These are phyloP conservation scores for Agapostemon virescens DNA, from an alignment of 2,888 invertebrate genomes.

Conservation along the genomic window DNA sequence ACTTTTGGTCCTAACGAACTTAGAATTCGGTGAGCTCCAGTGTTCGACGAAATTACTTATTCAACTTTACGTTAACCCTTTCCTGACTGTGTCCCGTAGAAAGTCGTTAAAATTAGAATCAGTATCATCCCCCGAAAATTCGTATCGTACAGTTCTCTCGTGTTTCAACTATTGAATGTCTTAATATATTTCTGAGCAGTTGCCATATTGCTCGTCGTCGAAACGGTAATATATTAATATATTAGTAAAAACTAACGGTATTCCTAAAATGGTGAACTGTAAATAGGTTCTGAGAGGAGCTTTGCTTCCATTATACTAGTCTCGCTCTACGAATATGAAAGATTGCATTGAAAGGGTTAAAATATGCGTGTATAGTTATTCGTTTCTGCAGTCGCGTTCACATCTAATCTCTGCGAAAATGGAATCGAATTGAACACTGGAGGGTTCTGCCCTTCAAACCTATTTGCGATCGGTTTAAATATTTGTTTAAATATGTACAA, in stretches of 20 bases:
- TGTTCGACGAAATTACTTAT: slow-evolving; percentile 37
- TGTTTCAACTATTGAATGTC: slow-evolving; percentile 2
- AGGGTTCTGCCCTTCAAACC: slow-evolving; percentile 36
- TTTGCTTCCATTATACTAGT: slow-evolving; percentile 23
- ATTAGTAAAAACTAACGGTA: slow-evolving; percentile 36
- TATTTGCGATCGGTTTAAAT: slow-evolving; percentile 39
- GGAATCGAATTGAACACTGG: slow-evolving; percentile 48
- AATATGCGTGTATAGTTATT: slow-evolving; percentile 35
- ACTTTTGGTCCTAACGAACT: slow-evolving; percentile 63
- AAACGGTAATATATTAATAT: slow-evolving; percentile 30
- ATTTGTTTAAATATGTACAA: slow-evolving; percentile 51
- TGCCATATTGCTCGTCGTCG: slow-evolving; percentile 19
- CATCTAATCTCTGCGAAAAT: slow-evolving; percentile 30
- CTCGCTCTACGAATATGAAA: slow-evolving; percentile 38
- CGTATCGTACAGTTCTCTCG: slow-evolving; percentile 8
- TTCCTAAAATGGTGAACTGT: slow-evolving; percentile 36
- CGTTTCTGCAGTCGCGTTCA: slow-evolving; percentile 21
- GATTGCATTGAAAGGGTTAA: slow-evolving; percentile 40
- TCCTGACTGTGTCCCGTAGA: slow-evolving; percentile 36
- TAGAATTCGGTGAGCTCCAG: slow-evolving; percentile 42
- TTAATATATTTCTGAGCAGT: slow-evolving; percentile 12
- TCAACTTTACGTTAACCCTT: slow-evolving; percentile 30
- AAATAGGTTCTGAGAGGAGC: slow-evolving; percentile 28
- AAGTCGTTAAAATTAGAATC: slow-evolving; percentile 12
- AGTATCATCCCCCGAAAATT: background rate